Conservation (phyloP, 1,140 invertebrate species). For the Caenorhabditis remanei region DNA sequence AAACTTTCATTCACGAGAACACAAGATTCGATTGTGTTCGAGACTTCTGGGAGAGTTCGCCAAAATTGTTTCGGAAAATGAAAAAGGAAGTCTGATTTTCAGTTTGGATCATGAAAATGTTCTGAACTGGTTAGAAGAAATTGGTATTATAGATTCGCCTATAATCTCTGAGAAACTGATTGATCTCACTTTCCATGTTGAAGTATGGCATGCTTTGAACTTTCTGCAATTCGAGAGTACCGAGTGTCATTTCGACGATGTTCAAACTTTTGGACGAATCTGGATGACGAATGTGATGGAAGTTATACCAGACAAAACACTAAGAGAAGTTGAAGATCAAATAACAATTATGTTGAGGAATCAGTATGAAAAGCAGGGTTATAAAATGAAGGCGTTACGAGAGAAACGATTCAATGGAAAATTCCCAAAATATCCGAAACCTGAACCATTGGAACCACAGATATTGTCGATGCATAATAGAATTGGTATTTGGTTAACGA, state of each 20-base stretch:
- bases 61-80: not conserved
- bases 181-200: not conserved
- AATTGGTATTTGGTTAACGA: not conserved
- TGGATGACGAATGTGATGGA: not conserved
- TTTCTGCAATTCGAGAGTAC: not conserved
- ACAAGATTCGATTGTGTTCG: not conserved
- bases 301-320: not conserved
- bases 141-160: not conserved
- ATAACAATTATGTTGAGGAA: not conserved
- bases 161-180: not conserved
- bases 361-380: not conserved
- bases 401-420: constrained; percentile 16
- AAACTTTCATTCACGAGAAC: not conserved
- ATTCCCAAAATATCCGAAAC: constrained; percentile 7
- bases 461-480: not conserved
- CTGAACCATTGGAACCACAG: not conserved
- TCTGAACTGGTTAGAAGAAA: not conserved
- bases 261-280: constrained; percentile 20
- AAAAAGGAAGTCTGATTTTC: constrained; percentile 4
- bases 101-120: constrained; percentile 15
- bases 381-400: not conserved
- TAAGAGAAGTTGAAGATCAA: not conserved
- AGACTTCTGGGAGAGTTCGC: not conserved
- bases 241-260: not conserved
- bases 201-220: not conserved